Conservation (phyloP, 1,140 invertebrate species). For the fruit fly (Drosophila melanogaster) region Release_6_plus_ISO1_MT NC_004354.4:12319501-12320000, state of each 20-base stretch:
- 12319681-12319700: neutral
- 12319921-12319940: conserved; percentile 49
- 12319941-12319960: conserved; percentile 50
- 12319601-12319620: neutral
- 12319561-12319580: too few relatives aligned
- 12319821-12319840: conserved; percentile 34
- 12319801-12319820: conserved; percentile 23
- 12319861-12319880: neutral
- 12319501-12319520: too few relatives aligned
- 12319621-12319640: neutral
- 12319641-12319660: neutral
- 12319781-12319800: conserved; percentile 4
- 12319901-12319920: conserved; percentile 19
- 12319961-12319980: conserved; percentile 52
- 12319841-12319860: neutral
- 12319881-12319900: neutral
- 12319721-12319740: neutral
- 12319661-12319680: neutral
- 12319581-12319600: too few relatives aligned
- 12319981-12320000: conserved; percentile 44
- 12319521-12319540: too few relatives aligned
- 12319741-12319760: conserved; percentile 8
- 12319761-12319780: conserved; percentile 23
- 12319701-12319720: conserved; percentile 1
- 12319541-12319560: too few relatives aligned